phyloP scores from a whole-genome alignment of 2,113 vertebrate species.

The Paedocypris sp. region DNA sequence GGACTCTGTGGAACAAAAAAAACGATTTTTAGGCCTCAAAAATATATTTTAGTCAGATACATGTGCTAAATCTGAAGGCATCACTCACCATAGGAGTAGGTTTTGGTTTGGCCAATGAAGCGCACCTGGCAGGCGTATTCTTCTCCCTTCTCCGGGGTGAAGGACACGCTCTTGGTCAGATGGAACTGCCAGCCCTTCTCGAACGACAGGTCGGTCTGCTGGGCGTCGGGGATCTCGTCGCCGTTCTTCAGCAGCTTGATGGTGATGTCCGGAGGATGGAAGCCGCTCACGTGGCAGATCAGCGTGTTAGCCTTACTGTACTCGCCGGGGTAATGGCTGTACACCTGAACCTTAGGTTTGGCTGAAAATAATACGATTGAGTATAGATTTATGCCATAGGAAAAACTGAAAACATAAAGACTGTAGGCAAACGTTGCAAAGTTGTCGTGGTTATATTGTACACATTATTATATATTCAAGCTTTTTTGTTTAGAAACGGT shows the following conservation, averaged over 20 bases:
- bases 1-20: conserved; percentile 25
- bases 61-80: neutral
- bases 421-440: too few relatives aligned
- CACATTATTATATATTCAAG: too few relatives aligned
- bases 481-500: too few relatives aligned
- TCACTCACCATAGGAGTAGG: conserved; percentile 51
- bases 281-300: conserved; percentile 63
- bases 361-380: conserved; percentile 33
- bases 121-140: conserved; percentile 42
- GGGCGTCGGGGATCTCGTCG: fast-evolving
- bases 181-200: conserved; percentile 67
- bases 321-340: conserved; percentile 35
- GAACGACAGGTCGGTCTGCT: conserved; percentile 64
- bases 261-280: conserved; percentile 65
- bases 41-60: neutral
- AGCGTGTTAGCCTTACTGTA: conserved; percentile 43
- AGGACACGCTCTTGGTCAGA: conserved; percentile 42
- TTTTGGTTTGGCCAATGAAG: fast-evolving
- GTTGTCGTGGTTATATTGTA: too few relatives aligned
- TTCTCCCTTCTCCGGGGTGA: conserved; percentile 16
- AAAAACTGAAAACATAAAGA: too few relatives aligned
- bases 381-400: too few relatives aligned
- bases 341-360: conserved; percentile 57
- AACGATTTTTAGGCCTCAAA: neutral
- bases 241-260: conserved; percentile 52